phyloP scores from a whole-genome alignment of 2,113 vertebrate genomes.

The Pleuronectes platessa region DNA sequence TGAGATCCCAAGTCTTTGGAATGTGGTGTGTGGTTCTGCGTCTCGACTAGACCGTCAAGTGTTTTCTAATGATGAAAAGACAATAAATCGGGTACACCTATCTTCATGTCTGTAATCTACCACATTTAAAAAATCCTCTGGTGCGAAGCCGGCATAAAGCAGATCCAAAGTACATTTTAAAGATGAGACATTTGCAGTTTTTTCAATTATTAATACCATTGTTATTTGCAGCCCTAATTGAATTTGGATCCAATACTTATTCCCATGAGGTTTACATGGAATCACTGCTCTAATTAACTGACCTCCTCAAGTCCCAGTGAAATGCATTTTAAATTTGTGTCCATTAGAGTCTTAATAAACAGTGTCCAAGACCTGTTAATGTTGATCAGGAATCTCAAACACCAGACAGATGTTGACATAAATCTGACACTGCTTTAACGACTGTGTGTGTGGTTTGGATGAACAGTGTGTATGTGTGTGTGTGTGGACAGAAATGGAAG shows the following conservation, averaged over 20 bases:
- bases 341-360: constrained; percentile 10
- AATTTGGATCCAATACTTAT: neutral
- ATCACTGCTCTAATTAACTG: constrained; percentile 20
- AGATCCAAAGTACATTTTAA: neutral
- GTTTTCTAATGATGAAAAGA: too few species aligned
- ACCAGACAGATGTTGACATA: constrained; percentile 12
- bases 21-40: neutral
- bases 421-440: constrained; percentile 24
- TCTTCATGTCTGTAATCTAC: neutral
- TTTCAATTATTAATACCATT: neutral
- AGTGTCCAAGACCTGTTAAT: neutral
- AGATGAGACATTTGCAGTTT: neutral
- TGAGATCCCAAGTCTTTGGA: too few species aligned
- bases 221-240: neutral
- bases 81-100: too few species aligned
- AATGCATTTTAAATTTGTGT: constrained; percentile 7
- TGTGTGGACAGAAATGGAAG: constrained; percentile 17
- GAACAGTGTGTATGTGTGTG: neutral
- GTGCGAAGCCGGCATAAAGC: too few species aligned
- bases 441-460: constrained; percentile 23
- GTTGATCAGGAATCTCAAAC: neutral
- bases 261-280: constrained; percentile 8
- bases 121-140: too few species aligned
- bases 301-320: neutral
- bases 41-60: too few species aligned